Evolutionary conservation across 2,888 invertebrate species (phyloP).

Genomic region (Hedychridium roseum): DNA sequence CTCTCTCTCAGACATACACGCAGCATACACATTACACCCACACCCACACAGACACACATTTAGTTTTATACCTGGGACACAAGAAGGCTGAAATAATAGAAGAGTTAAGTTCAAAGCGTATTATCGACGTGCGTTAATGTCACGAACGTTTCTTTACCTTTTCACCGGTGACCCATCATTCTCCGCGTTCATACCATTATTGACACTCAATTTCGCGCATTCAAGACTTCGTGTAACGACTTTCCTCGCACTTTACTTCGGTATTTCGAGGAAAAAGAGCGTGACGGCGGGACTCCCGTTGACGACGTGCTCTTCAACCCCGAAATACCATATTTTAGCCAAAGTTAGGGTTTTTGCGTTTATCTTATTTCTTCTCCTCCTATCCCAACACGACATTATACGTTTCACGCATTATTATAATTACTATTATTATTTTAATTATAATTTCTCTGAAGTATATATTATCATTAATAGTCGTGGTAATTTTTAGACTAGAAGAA

Average conservation of each 20-base stretch:
- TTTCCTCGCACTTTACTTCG: constrained; percentile 29
- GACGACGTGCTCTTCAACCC: constrained; percentile 37
- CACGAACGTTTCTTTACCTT: constrained; percentile 18
- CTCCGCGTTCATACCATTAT: constrained; percentile 1
- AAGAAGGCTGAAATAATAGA: constrained; percentile 38
- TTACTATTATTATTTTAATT: constrained; percentile 45
- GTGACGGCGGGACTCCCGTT: constrained; percentile 24
- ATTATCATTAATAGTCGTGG: constrained; percentile 57
- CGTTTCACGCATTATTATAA: constrained; percentile 48
- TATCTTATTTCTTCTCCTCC: constrained; percentile 31
- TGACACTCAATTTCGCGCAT: constrained; percentile 16
- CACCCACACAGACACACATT: too few species aligned
- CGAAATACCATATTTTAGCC: constrained; percentile 55
- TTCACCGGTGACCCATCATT: constrained; percentile 36
- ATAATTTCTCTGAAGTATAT: constrained; percentile 47
- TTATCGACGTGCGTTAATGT: constrained; percentile 6
- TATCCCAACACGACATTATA: constrained; percentile 39
- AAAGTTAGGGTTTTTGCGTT: constrained; percentile 57
- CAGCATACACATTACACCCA: too few species aligned
- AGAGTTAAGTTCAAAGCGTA: constrained; percentile 20
- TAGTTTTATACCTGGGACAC: constrained; percentile 44
- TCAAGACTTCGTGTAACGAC: constrained; percentile 31
- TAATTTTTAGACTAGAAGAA: constrained; percentile 60
- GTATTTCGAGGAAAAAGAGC: constrained; percentile 37
- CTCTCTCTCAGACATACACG: too few species aligned